phyloP scores from a whole-genome alignment of 2,888 invertebrate genomes.

The Ecliptopera silaceata region DNA sequence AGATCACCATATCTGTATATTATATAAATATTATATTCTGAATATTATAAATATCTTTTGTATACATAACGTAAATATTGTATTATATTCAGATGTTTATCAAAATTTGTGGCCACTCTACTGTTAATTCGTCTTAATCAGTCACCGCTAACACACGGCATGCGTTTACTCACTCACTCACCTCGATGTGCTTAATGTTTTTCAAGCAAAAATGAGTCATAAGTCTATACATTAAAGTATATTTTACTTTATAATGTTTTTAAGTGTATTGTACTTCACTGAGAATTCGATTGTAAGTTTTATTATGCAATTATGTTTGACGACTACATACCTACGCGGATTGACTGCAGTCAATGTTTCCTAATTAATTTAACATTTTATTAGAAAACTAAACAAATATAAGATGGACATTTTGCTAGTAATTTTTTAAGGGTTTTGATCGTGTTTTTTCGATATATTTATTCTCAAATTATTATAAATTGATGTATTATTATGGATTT shows the following conservation, averaged over 20 bases:
- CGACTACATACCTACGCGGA: slow-evolving; percentile 3
- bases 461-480: too few species aligned
- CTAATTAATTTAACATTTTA: slow-evolving; percentile 2
- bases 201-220: slow-evolving; percentile 5
- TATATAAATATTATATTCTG: too few species aligned
- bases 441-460: too few species aligned
- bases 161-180: slow-evolving; percentile 49
- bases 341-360: background rate
- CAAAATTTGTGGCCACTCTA: slow-evolving; percentile 39
- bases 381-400: background rate
- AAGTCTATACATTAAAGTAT: background rate
- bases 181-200: slow-evolving; percentile 28
- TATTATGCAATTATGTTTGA: slow-evolving; percentile 50
- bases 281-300: slow-evolving; percentile 17
- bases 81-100: background rate
- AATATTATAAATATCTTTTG: too few species aligned
- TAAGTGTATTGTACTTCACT: slow-evolving; percentile 35
- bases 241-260: background rate
- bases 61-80: too few species aligned
- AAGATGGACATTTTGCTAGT: background rate
- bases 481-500: too few species aligned
- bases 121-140: slow-evolving; percentile 68
- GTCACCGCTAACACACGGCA: slow-evolving; percentile 48
- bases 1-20: too few species aligned
- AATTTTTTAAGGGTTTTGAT: too few species aligned